Evolutionary conservation across 2,888 invertebrate genomes (phyloP).

Genomic region (Perdita meconis): DNA sequence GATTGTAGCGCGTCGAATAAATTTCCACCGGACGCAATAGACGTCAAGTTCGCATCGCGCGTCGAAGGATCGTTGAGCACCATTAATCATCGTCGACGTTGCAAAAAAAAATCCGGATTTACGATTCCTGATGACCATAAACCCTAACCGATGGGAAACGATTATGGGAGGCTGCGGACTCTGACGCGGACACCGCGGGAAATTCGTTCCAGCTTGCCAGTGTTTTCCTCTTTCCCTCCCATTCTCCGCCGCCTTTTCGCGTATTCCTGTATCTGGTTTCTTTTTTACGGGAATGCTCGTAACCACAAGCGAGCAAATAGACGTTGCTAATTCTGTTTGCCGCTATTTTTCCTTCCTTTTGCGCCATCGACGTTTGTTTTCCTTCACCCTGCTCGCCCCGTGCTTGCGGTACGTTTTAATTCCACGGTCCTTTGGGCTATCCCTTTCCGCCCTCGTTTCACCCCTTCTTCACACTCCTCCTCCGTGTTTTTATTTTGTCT

Average conservation of each 20-base stretch:
- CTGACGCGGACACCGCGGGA: slow-evolving; percentile 14
- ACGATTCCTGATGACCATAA: too few species aligned
- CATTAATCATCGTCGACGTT: too few species aligned
- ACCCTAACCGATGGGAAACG: too few species aligned
- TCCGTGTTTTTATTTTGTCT: slow-evolving; percentile 1
- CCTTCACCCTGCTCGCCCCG: slow-evolving; percentile 25
- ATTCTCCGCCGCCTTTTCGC: background rate
- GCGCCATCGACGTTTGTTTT: slow-evolving; percentile 32
- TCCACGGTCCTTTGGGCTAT: slow-evolving; percentile 15
- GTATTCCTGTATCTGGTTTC: background rate
- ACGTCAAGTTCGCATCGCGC: too few species aligned
- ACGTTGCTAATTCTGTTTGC: slow-evolving; percentile 68
- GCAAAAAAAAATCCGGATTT: too few species aligned
- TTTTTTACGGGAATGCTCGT: background rate
- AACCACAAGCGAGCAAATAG: slow-evolving; percentile 40
- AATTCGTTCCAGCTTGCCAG: slow-evolving; percentile 30
- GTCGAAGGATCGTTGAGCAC: too few species aligned
- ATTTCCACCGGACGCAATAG: too few species aligned
- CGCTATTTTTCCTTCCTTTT: slow-evolving; percentile 47
- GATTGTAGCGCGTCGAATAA: background rate
- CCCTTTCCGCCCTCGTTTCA: background rate
- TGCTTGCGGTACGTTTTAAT: slow-evolving; percentile 32
- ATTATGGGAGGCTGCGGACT: too few species aligned
- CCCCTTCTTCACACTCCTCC: background rate
- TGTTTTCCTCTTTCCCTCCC: background rate